phyloP scores from a whole-genome alignment of 2,888 invertebrate genomes.

The Busseola fusca region DNA sequence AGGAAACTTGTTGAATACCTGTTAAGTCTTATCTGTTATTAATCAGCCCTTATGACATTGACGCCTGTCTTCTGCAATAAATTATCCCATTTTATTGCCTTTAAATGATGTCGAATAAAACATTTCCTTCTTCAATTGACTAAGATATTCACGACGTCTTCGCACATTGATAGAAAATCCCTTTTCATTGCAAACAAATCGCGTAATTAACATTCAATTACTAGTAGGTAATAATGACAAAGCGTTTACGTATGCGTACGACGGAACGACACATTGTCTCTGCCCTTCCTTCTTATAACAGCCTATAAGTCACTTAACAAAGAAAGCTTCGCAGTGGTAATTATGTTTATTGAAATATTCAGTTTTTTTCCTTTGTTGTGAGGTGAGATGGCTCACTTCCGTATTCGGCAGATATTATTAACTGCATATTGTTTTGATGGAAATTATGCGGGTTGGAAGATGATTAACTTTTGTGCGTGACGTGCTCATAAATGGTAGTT shows the following conservation, averaged over 20 bases:
- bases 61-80: constrained; percentile 24
- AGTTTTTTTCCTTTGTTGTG: constrained; percentile 53
- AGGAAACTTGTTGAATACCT: constrained; percentile 14
- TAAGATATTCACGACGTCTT: constrained; percentile 43
- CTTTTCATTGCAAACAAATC: constrained; percentile 53
- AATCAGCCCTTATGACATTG: constrained; percentile 15
- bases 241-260: constrained; percentile 48
- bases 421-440: constrained; percentile 49
- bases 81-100: constrained; percentile 16
- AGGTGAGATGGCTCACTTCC: constrained; percentile 45
- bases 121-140: constrained; percentile 31
- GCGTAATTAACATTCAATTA: constrained; percentile 53
- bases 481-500: constrained; percentile 9
- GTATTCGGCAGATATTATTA: constrained; percentile 32
- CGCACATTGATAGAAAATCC: constrained; percentile 39
- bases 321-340: constrained; percentile 60
- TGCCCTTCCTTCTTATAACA: constrained; percentile 32
- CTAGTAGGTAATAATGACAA: constrained; percentile 41
- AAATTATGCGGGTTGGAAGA: constrained; percentile 38
- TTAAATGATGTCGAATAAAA: constrained; percentile 17
- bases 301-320: constrained; percentile 55
- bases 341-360: constrained; percentile 45
- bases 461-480: constrained; percentile 33
- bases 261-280: constrained; percentile 17
- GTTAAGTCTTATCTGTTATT: constrained; percentile 6